Percentiles rank a stretch among this genome's conserved stretches.
Evolutionary conservation across 2,113 vertebrate species (phyloP).

Genomic region (Nothobranchius furzeri): DNA sequence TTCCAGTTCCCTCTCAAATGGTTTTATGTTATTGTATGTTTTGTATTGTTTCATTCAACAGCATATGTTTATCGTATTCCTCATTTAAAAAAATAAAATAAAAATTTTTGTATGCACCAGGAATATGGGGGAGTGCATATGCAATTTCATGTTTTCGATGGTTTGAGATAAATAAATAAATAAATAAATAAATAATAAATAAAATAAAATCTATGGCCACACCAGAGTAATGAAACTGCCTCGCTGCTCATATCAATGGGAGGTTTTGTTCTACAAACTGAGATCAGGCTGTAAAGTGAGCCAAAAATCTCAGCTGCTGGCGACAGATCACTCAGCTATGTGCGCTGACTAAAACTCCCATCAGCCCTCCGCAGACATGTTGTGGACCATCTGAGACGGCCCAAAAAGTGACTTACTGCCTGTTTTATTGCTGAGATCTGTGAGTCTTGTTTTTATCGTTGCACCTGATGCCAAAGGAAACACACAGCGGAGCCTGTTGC

Average conservation of each 20-base stretch:
- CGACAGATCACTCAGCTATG: constrained; percentile 17
- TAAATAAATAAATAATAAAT: no score
- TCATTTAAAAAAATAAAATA: no score
- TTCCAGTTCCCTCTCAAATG: no score
- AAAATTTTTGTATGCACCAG: no score
- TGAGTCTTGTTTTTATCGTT: neutral
- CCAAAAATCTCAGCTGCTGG: constrained; percentile 15
- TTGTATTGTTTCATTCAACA: no score
- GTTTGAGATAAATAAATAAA: no score
- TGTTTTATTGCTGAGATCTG: neutral
- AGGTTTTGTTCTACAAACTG: constrained; percentile 15
- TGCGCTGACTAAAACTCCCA: constrained; percentile 22
- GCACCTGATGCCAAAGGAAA: constrained; percentile 24
- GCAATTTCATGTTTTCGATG: no score
- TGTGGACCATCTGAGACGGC: neutral
- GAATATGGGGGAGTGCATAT: no score
- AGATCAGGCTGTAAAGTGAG: neutral
- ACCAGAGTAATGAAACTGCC: constrained; percentile 25
- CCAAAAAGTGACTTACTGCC: neutral
- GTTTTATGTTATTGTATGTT: no score
- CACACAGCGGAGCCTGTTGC: constrained; percentile 11
- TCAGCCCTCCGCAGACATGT: constrained; percentile 23
- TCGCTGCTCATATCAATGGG: constrained; percentile 9
- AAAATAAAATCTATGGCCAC: constrained; percentile 8
- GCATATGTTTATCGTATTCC: no score